Evolutionary conservation across 2,113 vertebrate species (phyloP).

Genomic region (Cynoglossus semilaevis): DNA sequence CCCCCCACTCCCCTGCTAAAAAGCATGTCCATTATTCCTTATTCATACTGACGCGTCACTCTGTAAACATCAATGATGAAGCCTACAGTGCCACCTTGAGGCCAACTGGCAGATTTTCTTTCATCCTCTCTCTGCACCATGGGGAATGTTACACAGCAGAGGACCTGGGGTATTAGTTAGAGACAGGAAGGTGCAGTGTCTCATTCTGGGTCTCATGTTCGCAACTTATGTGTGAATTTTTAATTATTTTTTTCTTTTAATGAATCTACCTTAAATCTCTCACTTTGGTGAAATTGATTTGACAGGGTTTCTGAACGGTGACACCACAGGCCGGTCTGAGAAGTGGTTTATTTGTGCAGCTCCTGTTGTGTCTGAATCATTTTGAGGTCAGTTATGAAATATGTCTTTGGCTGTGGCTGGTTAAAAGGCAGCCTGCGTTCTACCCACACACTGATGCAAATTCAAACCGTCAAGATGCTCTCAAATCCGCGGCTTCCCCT

Average conservation of each 20-base stretch:
- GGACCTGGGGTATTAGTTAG: slow-evolving; percentile 9
- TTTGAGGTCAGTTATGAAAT: slow-evolving; percentile 40
- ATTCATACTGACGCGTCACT: slow-evolving; percentile 38
- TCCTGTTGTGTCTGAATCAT: slow-evolving; percentile 45
- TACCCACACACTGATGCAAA: slow-evolving; percentile 22
- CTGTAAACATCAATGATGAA: slow-evolving; percentile 28
- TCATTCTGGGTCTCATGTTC: no score
- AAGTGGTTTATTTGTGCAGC: no score
- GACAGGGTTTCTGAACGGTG: not conserved
- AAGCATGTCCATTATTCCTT: slow-evolving; percentile 57
- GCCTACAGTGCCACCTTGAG: slow-evolving; percentile 71
- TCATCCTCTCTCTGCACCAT: slow-evolving; percentile 12
- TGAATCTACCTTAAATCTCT: not conserved
- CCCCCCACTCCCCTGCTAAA: slow-evolving; percentile 48
- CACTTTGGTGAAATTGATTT: not conserved
- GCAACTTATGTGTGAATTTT: no score
- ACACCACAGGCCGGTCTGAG: slow-evolving; percentile 10
- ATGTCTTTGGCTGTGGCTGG: slow-evolving; percentile 42
- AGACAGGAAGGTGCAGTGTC: slow-evolving; percentile 5
- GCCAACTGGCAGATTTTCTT: slow-evolving; percentile 7
- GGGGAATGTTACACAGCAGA: slow-evolving; percentile 14
- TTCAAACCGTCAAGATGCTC: slow-evolving; percentile 27
- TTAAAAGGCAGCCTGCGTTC: slow-evolving; percentile 37
- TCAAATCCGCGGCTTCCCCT: slow-evolving; percentile 2
- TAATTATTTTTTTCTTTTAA: not conserved